Conservation (phyloP, 2,888 invertebrate species). For the Leptarthrus brevirostris region DNA sequence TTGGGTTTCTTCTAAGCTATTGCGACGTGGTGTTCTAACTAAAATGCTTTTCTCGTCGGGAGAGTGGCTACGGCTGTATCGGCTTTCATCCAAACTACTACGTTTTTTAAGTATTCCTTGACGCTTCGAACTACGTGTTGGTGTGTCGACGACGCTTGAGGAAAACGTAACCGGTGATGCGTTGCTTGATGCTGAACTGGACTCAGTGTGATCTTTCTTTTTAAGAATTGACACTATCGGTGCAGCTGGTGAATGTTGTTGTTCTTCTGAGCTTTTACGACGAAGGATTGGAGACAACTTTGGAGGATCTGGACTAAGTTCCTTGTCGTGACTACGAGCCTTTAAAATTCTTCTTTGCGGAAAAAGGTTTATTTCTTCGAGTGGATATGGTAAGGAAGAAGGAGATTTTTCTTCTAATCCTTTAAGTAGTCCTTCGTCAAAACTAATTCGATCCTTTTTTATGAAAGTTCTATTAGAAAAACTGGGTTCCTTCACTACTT, state of each 20-base stretch:
- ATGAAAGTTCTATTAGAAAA: slow-evolving; percentile 39
- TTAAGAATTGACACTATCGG: slow-evolving; percentile 75
- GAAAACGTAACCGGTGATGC: slow-evolving; percentile 84
- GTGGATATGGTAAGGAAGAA: not conserved
- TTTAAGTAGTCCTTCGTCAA: slow-evolving; percentile 34
- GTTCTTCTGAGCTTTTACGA: slow-evolving; percentile 67
- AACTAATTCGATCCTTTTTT: slow-evolving; percentile 53
- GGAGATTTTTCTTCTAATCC: not conserved
- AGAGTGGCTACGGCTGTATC: slow-evolving; percentile 66
- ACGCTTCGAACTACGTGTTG: slow-evolving; percentile 72
- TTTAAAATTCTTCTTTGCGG: slow-evolving; percentile 57
- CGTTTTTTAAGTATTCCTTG: slow-evolving; percentile 87
- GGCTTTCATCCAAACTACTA: slow-evolving; percentile 80
- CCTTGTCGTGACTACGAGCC: slow-evolving; percentile 59
- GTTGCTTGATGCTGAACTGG: slow-evolving; percentile 69
- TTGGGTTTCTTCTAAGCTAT: slow-evolving; percentile 65
- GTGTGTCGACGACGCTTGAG: slow-evolving; percentile 78
- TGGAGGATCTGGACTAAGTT: slow-evolving; percentile 56
- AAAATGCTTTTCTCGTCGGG: slow-evolving; percentile 66
- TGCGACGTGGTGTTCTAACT: slow-evolving; percentile 65
- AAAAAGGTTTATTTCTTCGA: slow-evolving; percentile 1
- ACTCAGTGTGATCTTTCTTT: slow-evolving; percentile 71
- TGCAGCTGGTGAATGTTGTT: slow-evolving; percentile 62
- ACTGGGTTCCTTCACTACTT: not conserved
- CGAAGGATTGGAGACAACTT: slow-evolving; percentile 61